A percentile compares a stretch with the other conserved stretches of the same genome.
Evolutionary conservation across 2,888 invertebrate genomes (phyloP).

Genomic region (Leptarthrus brevirostris): DNA sequence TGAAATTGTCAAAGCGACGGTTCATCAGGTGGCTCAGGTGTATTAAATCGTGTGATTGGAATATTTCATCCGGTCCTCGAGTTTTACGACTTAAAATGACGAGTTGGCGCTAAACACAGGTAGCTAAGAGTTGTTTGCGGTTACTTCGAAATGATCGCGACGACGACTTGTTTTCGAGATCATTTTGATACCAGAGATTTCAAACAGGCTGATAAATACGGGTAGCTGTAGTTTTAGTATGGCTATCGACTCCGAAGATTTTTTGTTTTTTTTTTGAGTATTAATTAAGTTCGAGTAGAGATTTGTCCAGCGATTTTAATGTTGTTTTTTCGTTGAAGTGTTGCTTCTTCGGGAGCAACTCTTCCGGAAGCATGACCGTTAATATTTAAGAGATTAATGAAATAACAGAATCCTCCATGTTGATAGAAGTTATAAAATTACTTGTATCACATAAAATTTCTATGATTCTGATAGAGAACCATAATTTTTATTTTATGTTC

Average conservation of each 20-base stretch:
- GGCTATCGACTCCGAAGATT: neutral
- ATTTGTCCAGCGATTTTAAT: no score
- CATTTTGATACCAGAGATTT: constrained; percentile 15
- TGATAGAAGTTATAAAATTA: no score
- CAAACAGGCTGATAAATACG: constrained; percentile 17
- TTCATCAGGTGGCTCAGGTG: constrained; percentile 35
- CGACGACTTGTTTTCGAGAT: constrained; percentile 3
- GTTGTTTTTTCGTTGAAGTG: no score
- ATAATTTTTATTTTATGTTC: no score
- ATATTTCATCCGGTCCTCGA: constrained; percentile 19
- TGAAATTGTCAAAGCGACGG: constrained; percentile 28
- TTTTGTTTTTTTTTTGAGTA: neutral
- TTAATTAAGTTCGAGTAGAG: neutral
- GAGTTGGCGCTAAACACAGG: constrained; percentile 18
- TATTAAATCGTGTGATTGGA: constrained; percentile 29
- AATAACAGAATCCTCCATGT: no score
- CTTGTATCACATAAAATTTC: no score
- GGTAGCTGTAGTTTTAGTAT: constrained; percentile 31
- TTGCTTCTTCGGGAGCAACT: no score
- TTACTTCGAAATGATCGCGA: neutral
- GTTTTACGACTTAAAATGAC: neutral
- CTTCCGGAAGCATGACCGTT: no score
- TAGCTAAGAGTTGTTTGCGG: constrained; percentile 23
- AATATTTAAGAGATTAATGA: no score
- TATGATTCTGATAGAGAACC: no score